Conservation (phyloP, 2,888 invertebrate genomes). For the Busseola fusca region DNA sequence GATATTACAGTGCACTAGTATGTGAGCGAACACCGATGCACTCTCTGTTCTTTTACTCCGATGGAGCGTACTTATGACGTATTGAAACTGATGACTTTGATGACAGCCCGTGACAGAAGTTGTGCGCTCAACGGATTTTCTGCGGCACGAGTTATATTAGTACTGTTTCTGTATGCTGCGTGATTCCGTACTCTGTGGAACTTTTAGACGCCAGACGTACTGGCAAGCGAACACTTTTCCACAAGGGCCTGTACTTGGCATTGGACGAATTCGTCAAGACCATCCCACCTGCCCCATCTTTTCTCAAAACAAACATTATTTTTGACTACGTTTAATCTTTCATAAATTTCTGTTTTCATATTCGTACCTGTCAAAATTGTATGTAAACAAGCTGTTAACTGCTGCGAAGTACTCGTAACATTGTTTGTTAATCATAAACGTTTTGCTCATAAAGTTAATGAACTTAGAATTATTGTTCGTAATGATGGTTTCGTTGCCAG, state of each 20-base stretch:
- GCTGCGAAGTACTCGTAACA: conserved; percentile 34
- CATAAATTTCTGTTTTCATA: conserved; percentile 19
- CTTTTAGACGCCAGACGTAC: conserved; percentile 19
- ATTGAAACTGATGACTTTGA: neutral
- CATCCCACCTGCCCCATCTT: conserved; percentile 33
- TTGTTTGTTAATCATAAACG: conserved; percentile 52
- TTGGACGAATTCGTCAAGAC: conserved; percentile 53
- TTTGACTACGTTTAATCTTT: conserved; percentile 7
- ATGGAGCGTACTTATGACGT: neutral
- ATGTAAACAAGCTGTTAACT: conserved; percentile 60
- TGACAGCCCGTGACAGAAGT: neutral
- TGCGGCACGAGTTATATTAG: too few relatives aligned
- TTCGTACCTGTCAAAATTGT: conserved; percentile 29
- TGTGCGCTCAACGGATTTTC: neutral
- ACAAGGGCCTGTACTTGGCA: conserved; percentile 63
- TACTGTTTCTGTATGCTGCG: neutral
- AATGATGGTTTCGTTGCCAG: conserved; percentile 53
- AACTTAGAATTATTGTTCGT: conserved; percentile 47
- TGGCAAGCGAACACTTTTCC: conserved; percentile 44
- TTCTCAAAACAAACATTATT: conserved; percentile 33
- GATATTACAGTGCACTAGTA: neutral
- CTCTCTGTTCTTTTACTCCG: neutral
- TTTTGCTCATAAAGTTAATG: conserved; percentile 50
- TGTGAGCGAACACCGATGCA: neutral
- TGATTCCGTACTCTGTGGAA: neutral